Conservation (phyloP, 2,888 invertebrate species). For the Drosophila fungiperda region DNA sequence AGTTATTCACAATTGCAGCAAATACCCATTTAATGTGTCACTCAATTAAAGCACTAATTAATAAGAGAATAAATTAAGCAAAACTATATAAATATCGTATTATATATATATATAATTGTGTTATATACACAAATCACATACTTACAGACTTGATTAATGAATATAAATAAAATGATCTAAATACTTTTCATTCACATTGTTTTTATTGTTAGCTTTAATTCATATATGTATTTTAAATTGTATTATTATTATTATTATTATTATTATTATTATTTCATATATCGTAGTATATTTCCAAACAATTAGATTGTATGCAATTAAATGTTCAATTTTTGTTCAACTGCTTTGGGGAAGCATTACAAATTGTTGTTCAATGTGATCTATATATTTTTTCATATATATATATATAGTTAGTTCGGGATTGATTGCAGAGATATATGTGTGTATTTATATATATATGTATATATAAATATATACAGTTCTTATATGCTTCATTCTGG, state of each 20-base stretch:
- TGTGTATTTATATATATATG: conserved; percentile 29
- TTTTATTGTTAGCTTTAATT: conserved; percentile 72
- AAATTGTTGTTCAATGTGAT: conserved; percentile 12
- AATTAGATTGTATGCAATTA: conserved; percentile 79
- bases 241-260: conserved; percentile 25
- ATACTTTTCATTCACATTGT: conserved; percentile 59
- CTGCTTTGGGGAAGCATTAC: neutral
- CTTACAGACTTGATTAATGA: neutral
- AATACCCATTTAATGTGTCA: neutral
- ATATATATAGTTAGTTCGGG: conserved; percentile 43
- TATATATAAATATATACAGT: conserved; percentile 29
- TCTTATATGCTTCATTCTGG: conserved; percentile 46
- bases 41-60: neutral
- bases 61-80: neutral
- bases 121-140: neutral
- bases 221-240: conserved; percentile 52
- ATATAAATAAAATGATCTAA: neutral
- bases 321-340: conserved; percentile 50
- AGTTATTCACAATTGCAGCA: neutral
- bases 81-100: neutral
- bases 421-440: conserved; percentile 30
- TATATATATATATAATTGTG: neutral
- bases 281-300: conserved; percentile 73
- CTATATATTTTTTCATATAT: conserved; percentile 35
- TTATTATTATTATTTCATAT: conserved; percentile 54